Conservation (phyloP, 2,113 vertebrate genomes). For the Procavia capensis region DNA sequence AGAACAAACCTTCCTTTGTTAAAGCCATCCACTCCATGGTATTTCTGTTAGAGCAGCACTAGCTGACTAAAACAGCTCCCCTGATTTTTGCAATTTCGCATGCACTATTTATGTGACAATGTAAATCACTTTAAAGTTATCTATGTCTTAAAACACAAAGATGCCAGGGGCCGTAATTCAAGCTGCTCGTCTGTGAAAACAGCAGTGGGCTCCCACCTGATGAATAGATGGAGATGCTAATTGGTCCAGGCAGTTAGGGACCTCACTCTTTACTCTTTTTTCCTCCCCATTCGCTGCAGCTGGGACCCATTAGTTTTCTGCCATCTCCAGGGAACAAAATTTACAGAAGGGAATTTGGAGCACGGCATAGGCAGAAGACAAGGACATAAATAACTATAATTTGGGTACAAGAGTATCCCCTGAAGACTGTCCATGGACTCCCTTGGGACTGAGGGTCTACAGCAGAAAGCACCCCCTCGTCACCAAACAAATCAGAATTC, state of each 20-base stretch:
- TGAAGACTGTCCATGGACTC: background rate
- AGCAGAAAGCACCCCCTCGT: too few species aligned
- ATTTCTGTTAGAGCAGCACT: too few species aligned
- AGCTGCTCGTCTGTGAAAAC: fast-evolving
- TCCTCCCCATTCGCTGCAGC: background rate
- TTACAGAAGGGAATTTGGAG: background rate
- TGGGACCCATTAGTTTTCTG: background rate
- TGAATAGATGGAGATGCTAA: background rate
- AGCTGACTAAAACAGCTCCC: too few species aligned
- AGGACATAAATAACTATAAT: background rate
- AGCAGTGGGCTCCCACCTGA: background rate
- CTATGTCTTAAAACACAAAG: fast-evolving
- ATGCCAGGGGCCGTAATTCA: fast-evolving
- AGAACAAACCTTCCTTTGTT: too few species aligned
- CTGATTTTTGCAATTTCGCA: background rate
- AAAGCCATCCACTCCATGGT: too few species aligned
- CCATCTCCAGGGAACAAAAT: background rate
- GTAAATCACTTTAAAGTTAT: too few species aligned
- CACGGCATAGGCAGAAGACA: background rate
- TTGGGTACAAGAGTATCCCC: too few species aligned
- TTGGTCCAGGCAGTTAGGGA: fast-evolving
- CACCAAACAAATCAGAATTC: fast-evolving
- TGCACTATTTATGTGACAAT: fast-evolving
- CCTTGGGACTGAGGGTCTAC: background rate
- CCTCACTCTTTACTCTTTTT: background rate